phyloP scores from a whole-genome alignment of 2,797 vertebrate species.

The Heteromormyrus szaboi region DNA sequence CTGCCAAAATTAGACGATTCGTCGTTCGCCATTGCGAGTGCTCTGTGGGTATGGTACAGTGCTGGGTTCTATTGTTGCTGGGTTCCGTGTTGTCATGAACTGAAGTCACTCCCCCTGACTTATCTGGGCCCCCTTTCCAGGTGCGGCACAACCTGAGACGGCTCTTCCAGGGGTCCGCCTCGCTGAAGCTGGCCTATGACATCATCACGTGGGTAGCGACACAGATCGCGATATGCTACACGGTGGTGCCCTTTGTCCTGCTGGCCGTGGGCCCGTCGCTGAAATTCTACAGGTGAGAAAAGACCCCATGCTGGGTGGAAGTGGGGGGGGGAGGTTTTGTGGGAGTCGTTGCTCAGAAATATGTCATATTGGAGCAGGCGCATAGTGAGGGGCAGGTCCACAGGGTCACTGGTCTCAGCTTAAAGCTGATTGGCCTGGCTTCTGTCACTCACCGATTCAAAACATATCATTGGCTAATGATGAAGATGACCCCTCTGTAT shows the following conservation, averaged over 20 bases:
- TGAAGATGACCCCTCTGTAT: neutral
- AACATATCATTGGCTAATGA: neutral
- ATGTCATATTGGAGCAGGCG: neutral
- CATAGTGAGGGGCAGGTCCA: neutral
- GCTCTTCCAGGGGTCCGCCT: constrained; percentile 72
- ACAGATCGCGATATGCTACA: constrained; percentile 91
- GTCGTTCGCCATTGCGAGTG: neutral
- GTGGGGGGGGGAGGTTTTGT: neutral
- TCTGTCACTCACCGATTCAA: neutral
- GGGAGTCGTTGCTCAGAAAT: neutral
- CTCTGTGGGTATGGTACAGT: neutral
- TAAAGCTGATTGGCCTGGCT: neutral
- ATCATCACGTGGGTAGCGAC: constrained; percentile 83
- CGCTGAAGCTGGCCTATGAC: constrained; percentile 78
- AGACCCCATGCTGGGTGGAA: neutral
- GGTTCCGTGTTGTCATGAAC: neutral
- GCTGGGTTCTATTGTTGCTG: neutral
- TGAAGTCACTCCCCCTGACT: neutral
- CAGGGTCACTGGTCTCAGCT: neutral
- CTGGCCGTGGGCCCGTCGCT: constrained; percentile 82
- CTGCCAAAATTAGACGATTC: neutral
- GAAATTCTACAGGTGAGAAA: constrained; percentile 83
- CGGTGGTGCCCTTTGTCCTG: constrained; percentile 91
- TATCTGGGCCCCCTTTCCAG: constrained; percentile 54
- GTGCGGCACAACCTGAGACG: constrained; percentile 84